Evolutionary conservation across 2,888 invertebrate species (phyloP), one percentile per base, ranked within the genome.

Genomic region (Meliscaeva auricollis): DNA sequence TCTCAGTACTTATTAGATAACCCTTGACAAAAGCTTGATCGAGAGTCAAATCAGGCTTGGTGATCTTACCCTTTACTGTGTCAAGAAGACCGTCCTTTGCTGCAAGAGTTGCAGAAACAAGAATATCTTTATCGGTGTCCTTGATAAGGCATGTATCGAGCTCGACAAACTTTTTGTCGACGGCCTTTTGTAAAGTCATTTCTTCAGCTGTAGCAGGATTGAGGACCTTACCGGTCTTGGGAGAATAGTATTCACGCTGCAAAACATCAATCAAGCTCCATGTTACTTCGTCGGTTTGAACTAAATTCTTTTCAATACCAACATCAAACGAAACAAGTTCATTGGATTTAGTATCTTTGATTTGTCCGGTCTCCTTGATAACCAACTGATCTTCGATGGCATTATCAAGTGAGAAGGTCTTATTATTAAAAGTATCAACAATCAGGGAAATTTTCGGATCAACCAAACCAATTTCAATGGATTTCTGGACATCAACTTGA

Each of bases 1-100:
- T 95, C 72, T 95, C 94, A 35, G 96, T 96, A 89, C 96, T 96
- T 35, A 97, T 92, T 50, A 97, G 93, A 90, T 96, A 96, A 7
- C 97, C 97, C 90, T 96, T 97, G 66, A 96, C 94, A 88, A 95
- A 94, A 2, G 97, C 97, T 88, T 96, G 95, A 91, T 96, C 96
- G 48, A 97, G 93, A 69, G 95, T 95, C 89, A 96, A 93, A 84
- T 94, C 92, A 0, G 97, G 97, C 84, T 94, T 94, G 1, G 94
- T 94, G 30, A 97, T 92, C 26, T 95, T 91, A 48, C 97, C 97
- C 87, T 93, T 93, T 66, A 95, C 94, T 54, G 95, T 93, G 90
- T 97, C 96, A 20, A 97, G 89, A 20, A 97, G 92, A 69, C 95
- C 95, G 9, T 93, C 93, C 88, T 95, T 94, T 13, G 96, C 94